Percentiles rank a stretch among this genome's conserved stretches.
Evolutionary conservation across 2,797 vertebrate genomes (phyloP).

Genomic region (Sarcophilus harrisii): DNA sequence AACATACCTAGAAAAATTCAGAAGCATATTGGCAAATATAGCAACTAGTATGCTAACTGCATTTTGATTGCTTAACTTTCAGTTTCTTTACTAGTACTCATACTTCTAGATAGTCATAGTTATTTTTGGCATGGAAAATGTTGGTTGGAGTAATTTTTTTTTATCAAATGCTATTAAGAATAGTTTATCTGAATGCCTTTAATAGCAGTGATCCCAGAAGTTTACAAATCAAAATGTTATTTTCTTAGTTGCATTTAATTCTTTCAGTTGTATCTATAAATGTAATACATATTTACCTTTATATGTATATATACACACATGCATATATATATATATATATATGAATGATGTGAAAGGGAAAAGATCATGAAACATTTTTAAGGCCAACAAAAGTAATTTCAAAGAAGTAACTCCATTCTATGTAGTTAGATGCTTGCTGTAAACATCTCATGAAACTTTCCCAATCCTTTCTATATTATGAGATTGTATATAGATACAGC

Average conservation of each 20-base stretch:
- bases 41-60: fast-evolving
- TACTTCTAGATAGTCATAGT: not conserved
- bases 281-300: not conserved
- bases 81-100: not conserved
- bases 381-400: not conserved
- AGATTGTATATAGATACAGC: fast-evolving
- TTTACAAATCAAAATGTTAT: not conserved
- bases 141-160: not conserved
- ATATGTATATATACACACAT: not conserved
- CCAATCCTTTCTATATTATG: not conserved
- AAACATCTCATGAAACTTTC: not conserved
- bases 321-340: not conserved
- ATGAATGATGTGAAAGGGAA: not conserved
- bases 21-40: not conserved
- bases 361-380: not conserved
- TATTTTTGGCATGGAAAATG: not conserved
- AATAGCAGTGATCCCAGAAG: not conserved
- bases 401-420: not conserved
- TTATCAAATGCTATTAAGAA: not conserved
- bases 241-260: not conserved
- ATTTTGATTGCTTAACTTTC: conserved; percentile 9
- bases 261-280: conserved; percentile 13
- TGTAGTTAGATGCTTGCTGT: not conserved
- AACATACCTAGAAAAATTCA: not conserved
- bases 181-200: not conserved